Percentiles rank a stretch among this genome's conserved stretches.
Conservation (phyloP, 2,888 invertebrate species). For the Congeria kusceri region DNA sequence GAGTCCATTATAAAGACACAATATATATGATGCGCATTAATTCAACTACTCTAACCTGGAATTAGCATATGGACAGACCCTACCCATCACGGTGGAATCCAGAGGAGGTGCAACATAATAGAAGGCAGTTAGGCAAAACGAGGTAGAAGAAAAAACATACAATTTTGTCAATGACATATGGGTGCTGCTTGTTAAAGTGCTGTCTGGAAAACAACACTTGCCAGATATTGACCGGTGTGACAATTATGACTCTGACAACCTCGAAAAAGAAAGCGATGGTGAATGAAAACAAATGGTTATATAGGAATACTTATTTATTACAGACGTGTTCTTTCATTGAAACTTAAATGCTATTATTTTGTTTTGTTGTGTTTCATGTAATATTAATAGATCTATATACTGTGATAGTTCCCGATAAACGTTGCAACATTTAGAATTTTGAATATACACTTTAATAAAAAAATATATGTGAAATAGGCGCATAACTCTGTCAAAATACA, state of each 20-base stretch:
- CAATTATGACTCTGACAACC: neutral
- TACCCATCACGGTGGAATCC: neutral
- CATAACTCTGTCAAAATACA: too few relatives aligned
- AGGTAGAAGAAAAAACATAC: neutral
- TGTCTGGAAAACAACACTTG: neutral
- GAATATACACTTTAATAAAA: too few relatives aligned
- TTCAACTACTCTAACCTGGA: neutral
- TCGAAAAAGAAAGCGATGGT: neutral
- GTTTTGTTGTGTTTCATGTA: neutral
- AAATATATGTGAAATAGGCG: too few relatives aligned
- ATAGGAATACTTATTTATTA: neutral
- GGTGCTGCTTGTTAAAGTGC: neutral
- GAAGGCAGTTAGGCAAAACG: neutral
- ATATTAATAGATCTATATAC: neutral
- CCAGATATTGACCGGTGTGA: neutral
- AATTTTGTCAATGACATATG: neutral
- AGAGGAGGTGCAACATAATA: neutral
- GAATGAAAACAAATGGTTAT: neutral
- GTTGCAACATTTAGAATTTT: too few relatives aligned
- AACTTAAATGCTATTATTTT: neutral
- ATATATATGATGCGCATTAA: neutral
- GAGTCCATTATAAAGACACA: neutral
- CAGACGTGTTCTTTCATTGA: neutral
- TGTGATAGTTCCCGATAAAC: too few relatives aligned
- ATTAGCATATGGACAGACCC: neutral